Evolutionary conservation across 2,797 vertebrate species (phyloP), one percentile per base, ranked within the genome.

Genomic region (Chloroceryle inda): DNA sequence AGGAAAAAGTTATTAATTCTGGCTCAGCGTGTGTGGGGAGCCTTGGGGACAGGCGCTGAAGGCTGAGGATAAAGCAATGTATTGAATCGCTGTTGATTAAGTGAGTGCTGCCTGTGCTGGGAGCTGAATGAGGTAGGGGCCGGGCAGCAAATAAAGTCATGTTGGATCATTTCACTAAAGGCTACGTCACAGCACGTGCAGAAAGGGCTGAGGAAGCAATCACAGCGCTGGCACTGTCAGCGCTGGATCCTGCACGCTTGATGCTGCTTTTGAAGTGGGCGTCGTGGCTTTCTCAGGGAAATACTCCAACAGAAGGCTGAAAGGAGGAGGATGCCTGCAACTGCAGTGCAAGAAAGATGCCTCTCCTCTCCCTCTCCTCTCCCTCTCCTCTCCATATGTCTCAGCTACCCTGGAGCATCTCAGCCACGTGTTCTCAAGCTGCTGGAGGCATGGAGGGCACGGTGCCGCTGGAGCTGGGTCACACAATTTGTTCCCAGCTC

Each of bases 401-500:
- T 27, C 49, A 16, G 27, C 27, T 26, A 14, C 21, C 38, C 29
- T 13, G 52, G 44, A 66, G 59, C 52, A 53, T 27, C 80, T 31
- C 33, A 5, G 52, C 38, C 31, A 45, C 52, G 21, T 27, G 21
- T 38, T 19, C 73, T 29, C 14, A 3, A 63, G 35, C 35, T 1
- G 2, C 35, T 4, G 5, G 33, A 38, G 44, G 15, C 59, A 8
- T 3, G 3, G 15, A 26, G 17, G 66, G 50, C 66, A 50, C 0
- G 2, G 37, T 33, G 16, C 50, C 3, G 1, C 45, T 1, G 0
- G 4, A 38, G 42, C 37, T 13, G 33, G 24, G 21, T 61, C 40
- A 6, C 24, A 2, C 1, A 0, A 3, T 3, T n/a, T 35, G 18
- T 21, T 31, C 61, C 72, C 4, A 1, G 19, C 22, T 37, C 42